Evolutionary conservation across 2,888 invertebrate genomes (phyloP).

Genomic region (Anaspis maculata): DNA sequence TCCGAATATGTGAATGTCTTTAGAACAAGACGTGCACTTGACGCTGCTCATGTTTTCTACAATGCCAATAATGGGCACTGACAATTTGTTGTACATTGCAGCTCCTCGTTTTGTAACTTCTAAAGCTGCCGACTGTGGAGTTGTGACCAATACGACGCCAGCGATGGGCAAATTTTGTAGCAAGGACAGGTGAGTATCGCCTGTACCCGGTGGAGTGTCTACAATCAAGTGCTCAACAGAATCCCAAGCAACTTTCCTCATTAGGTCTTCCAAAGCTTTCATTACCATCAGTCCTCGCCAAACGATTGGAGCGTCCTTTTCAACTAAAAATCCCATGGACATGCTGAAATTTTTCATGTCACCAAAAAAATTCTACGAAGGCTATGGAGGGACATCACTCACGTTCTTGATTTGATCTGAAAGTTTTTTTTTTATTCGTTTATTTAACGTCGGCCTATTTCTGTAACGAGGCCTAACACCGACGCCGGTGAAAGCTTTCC

Average conservation of each 20-base stretch:
- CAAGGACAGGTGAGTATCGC: slow-evolving; percentile 87
- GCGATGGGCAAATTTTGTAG: slow-evolving; percentile 81
- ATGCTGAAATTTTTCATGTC: too few species aligned
- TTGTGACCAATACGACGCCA: slow-evolving; percentile 60
- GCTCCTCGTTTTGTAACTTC: slow-evolving; percentile 74
- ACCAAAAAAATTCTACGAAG: slow-evolving; percentile 21
- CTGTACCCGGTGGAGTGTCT: slow-evolving; percentile 96
- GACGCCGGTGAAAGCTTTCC: too few species aligned
- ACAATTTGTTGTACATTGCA: slow-evolving; percentile 73
- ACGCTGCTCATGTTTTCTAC: slow-evolving; percentile 86
- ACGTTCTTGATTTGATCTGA: background rate
- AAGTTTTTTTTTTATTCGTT: too few species aligned
- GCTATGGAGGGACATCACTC: background rate
- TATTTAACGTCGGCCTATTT: too few species aligned
- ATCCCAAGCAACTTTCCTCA: slow-evolving; percentile 83
- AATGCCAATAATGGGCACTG: slow-evolving; percentile 77
- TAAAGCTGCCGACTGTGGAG: slow-evolving; percentile 82
- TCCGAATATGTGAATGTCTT: slow-evolving; percentile 67
- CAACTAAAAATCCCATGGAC: slow-evolving; percentile 90
- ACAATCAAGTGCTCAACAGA: slow-evolving; percentile 80
- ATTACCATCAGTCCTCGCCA: slow-evolving; percentile 97
- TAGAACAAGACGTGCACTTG: slow-evolving; percentile 68
- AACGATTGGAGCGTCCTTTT: slow-evolving; percentile 77
- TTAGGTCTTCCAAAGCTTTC: slow-evolving; percentile 81
- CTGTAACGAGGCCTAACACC: too few species aligned